phyloP scores from a whole-genome alignment of 2,797 vertebrate species.

The Microcaecilia unicolor region DNA sequence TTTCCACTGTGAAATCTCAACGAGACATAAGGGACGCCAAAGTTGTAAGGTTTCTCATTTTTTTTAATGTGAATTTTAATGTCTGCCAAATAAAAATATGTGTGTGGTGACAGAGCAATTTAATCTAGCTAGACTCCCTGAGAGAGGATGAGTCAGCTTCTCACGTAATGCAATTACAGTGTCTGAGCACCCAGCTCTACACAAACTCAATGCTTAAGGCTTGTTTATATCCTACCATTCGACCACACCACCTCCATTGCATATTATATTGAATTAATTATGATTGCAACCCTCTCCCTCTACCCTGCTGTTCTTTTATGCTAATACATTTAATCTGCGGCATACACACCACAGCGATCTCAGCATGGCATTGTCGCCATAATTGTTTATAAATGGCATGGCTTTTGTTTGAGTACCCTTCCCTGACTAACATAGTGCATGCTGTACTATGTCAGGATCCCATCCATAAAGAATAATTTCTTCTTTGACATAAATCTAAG shows the following conservation, averaged over 20 bases:
- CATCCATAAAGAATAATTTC: no score
- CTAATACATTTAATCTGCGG: not conserved
- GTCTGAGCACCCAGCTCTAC: not conserved
- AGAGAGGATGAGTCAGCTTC: not conserved
- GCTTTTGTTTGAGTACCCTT: not conserved
- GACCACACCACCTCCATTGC: not conserved
- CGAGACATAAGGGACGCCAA: not conserved
- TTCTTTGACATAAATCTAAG: not conserved
- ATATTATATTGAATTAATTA: accelerated
- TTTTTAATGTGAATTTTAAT: not conserved
- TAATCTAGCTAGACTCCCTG: not conserved
- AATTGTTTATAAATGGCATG: not conserved
- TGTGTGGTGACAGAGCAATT: not conserved
- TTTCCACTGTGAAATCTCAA: not conserved
- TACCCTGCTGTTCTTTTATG: not conserved
- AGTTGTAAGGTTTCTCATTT: not conserved
- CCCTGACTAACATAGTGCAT: not conserved
- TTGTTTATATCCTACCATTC: not conserved
- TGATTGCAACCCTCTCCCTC: not conserved
- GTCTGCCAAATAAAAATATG: not conserved
- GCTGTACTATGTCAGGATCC: no score
- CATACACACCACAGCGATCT: not conserved
- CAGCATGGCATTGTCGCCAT: not conserved
- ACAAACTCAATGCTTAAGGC: not conserved
- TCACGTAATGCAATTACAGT: not conserved